Evolutionary conservation across 2,113 vertebrate genomes (phyloP).

Genomic region (Apodemus speciosus): DNA sequence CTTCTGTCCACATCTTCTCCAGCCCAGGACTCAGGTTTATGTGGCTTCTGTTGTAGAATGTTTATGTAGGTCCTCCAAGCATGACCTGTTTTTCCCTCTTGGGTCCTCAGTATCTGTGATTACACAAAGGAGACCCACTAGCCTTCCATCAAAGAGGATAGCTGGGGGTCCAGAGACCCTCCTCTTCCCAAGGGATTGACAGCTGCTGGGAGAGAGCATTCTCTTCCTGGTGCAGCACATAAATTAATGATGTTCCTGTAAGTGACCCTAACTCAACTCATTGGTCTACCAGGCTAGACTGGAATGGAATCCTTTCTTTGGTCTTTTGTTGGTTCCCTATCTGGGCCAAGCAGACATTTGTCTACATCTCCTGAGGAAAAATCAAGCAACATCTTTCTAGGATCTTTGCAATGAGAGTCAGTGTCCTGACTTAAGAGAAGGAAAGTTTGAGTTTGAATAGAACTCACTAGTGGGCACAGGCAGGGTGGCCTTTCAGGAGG

Average conservation of each 20-base stretch:
- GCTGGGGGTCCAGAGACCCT: too few species aligned
- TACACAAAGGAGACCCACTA: not conserved
- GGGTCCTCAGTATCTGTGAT: not conserved
- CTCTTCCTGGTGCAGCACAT: not conserved
- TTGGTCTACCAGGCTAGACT: not conserved
- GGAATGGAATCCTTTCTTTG: not conserved
- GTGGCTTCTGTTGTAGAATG: not conserved
- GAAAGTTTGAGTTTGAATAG: slow-evolving; percentile 9
- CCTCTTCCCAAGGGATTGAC: not conserved
- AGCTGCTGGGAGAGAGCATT: not conserved
- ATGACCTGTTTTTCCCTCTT: not conserved
- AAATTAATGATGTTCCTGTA: not conserved
- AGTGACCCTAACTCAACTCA: not conserved
- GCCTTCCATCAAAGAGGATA: not conserved
- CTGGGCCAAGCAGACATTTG: not conserved
- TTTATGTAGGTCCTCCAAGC: not conserved
- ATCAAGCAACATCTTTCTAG: not conserved
- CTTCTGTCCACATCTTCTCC: not conserved
- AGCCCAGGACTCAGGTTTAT: not conserved
- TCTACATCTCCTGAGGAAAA: not conserved
- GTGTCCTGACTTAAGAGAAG: not conserved
- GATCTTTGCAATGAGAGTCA: not conserved
- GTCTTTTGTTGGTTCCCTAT: not conserved
- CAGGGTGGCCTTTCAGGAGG: not conserved
- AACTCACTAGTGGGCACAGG: not conserved